Evolutionary conservation across 2,888 invertebrate species (phyloP), one percentile per base, ranked within the genome.

Genomic region (Calameuta filiformis): DNA sequence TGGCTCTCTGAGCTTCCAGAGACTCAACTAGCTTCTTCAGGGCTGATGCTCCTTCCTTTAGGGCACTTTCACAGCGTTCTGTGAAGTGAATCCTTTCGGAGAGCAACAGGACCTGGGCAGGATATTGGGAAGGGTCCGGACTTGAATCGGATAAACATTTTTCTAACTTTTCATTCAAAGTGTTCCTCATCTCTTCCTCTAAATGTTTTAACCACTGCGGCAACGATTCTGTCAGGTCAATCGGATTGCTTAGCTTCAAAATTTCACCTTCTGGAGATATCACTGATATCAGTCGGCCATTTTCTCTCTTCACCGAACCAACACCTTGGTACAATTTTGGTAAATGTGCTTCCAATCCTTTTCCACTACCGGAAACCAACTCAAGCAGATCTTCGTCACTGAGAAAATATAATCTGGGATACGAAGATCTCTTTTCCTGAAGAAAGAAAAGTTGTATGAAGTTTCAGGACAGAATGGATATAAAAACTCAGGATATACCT

Each of bases 351-450:
- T 99, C 98, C 90, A 99, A 76, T 6, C 90, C 89, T 76, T 86
- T 87, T 12, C 82, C 86, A 71, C 87, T 90, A 6, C 88, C 90
- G n/a, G 91, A 91, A 73, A 99, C 94, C 81, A 99, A 94, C 93
- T 99, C 99, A 79, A 99, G 92, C 77, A 99, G 93, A 92, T 99
- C 99, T 88, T 99, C 99, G 89, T 99, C 99, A 80, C 98, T 98
- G 82, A 99, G 93, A 91, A 99, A 99, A 90, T 99, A 98, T 86
- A 99, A 96, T 79, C 99, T 94, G 11, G 99, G 98, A 92, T 99
- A 99, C 75, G 95, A 94, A 0, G 96, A 95, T 69, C 99, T 94
- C 92, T 99, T 99, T 85, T 98, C 97, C 97, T 98, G 91, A 73
- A 89, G 89, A 80, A 75, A 79, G 35, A 76, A 35, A 76, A 79